Conservation (phyloP, 2,113 vertebrate genomes). For the Opisthocomus hoazin region DNA sequence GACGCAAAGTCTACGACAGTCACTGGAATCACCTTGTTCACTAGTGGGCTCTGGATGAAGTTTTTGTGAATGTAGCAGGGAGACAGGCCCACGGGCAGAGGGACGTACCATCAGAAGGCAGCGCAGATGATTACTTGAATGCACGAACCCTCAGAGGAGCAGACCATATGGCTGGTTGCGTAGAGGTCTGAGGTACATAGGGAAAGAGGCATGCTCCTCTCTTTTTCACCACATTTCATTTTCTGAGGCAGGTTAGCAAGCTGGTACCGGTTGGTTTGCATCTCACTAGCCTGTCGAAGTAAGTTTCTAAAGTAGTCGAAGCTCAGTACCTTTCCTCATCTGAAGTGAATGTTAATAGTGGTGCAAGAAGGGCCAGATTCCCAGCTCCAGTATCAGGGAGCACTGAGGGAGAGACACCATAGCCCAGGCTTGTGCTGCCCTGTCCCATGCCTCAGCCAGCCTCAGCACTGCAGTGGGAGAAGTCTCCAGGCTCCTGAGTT, state of each 20-base stretch:
- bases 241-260: not conserved
- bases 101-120: rapidly evolving
- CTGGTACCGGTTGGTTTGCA: not conserved
- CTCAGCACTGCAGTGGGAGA: not conserved
- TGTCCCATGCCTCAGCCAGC: not conserved
- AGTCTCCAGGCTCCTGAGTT: not conserved
- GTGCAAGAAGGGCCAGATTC: not conserved
- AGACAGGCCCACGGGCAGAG: not conserved
- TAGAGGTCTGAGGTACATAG: not conserved
- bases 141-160: not conserved
- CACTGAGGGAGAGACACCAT: not conserved
- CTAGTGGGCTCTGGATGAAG: not conserved
- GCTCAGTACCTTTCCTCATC: not conserved
- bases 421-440: not conserved
- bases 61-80: not conserved
- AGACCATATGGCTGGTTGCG: not conserved
- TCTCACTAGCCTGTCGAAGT: not conserved
- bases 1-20: not conserved
- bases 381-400: not conserved
- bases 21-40: not conserved
- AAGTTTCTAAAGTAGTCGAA: not conserved
- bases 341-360: not conserved
- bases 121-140: not conserved
- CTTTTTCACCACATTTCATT: not conserved
- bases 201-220: not conserved